phyloP scores from a whole-genome alignment of 2,113 vertebrate genomes.

The Nycticryphes semicollaris region DNA sequence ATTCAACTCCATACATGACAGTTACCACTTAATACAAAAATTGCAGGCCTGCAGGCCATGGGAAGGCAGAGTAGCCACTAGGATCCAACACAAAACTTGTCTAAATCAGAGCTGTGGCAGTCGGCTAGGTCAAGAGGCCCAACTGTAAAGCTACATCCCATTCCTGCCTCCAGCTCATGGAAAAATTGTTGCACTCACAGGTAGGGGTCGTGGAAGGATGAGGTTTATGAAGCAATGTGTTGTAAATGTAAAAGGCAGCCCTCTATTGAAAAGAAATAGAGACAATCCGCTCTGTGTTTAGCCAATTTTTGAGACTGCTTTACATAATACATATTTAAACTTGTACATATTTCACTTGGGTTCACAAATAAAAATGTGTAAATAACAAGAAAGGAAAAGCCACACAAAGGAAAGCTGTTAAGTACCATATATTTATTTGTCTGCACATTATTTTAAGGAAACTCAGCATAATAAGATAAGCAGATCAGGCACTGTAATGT shows the following conservation, averaged over 20 bases:
- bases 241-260: not conserved
- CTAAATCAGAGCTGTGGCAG: not conserved
- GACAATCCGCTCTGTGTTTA: not conserved
- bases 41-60: not conserved
- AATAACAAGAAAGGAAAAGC: constrained; percentile 65
- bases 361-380: constrained; percentile 54
- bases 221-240: not conserved
- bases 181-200: not conserved
- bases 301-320: not conserved
- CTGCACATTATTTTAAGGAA: constrained; percentile 64
- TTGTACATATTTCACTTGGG: constrained; percentile 17
- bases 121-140: not conserved
- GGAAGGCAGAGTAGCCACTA: not conserved
- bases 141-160: not conserved
- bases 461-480: constrained; percentile 66
- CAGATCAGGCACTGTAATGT: constrained; percentile 33
- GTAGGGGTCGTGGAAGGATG: not conserved
- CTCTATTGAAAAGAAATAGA: not conserved
- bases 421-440: constrained; percentile 2
- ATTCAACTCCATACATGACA: not conserved
- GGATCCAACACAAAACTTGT: not conserved
- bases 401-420: constrained; percentile 60
- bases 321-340: constrained; percentile 23
- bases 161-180: not conserved
- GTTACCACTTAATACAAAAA: not conserved